These are phyloP conservation scores for Pterocles burchelli DNA, from an alignment of 2,113 vertebrate species.

Conservation along the genomic window DNA sequence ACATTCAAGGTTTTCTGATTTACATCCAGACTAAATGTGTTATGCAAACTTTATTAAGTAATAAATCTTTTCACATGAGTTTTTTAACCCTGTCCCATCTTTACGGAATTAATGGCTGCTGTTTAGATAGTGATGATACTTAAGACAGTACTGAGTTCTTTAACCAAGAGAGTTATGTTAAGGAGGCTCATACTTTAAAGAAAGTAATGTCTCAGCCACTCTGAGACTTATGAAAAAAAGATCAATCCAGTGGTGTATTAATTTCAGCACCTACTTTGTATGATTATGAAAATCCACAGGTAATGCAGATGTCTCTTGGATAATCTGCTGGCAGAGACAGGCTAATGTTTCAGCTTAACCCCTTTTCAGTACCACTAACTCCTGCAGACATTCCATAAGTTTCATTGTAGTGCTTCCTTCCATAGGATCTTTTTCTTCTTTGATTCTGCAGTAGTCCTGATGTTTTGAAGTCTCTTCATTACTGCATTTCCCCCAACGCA, in stretches of 20 bases:
- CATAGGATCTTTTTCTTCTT: background rate
- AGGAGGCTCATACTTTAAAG: background rate
- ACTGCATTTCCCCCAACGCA: background rate
- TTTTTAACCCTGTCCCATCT: background rate
- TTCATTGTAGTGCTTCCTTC: background rate
- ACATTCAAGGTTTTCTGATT: conserved; percentile 7
- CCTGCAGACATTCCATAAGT: background rate
- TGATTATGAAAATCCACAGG: background rate
- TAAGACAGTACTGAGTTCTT: conserved; percentile 1
- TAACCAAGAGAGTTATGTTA: background rate
- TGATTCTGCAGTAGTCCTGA: background rate
- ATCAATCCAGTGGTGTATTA: background rate
- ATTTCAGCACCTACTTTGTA: background rate
- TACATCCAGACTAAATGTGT: background rate
- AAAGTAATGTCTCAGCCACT: background rate
- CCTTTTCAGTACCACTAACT: background rate
- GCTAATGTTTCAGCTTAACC: background rate
- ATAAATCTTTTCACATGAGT: background rate
- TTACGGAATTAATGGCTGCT: conserved; percentile 21
- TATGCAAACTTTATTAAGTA: conserved; percentile 39
- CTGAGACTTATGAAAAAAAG: background rate
- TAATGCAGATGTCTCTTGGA: background rate
- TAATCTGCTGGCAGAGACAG: background rate
- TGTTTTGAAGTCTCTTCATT: background rate
- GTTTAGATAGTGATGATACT: conserved; percentile 1